These are phyloP conservation scores for Hemiscyllium ocellatum DNA, from an alignment of 2,113 vertebrate genomes.

Conservation along the genomic window DNA sequence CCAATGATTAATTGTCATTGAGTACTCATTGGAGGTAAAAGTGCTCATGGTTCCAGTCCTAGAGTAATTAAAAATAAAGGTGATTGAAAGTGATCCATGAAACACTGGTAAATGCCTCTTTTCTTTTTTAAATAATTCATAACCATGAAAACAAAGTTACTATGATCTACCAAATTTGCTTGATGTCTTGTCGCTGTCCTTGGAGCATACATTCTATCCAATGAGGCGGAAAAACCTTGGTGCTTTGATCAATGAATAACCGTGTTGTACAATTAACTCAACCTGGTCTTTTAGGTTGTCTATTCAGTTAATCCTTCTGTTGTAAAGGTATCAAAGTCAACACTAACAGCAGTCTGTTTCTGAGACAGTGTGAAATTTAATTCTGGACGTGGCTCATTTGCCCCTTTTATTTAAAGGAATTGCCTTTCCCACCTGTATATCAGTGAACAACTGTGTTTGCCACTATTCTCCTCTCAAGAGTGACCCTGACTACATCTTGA, in stretches of 20 bases:
- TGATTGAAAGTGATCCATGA: background rate
- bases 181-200: background rate
- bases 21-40: background rate
- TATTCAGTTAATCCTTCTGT: background rate
- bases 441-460: slow-evolving; percentile 96
- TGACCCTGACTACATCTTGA: slow-evolving; percentile 82
- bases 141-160: background rate
- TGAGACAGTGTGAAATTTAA: background rate
- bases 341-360: background rate
- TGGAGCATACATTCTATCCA: background rate
- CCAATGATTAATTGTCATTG: background rate
- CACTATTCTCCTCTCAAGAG: slow-evolving; percentile 97
- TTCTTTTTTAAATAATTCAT: background rate
- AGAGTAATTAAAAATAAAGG: background rate
- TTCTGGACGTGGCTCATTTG: slow-evolving; percentile 2
- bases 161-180: background rate
- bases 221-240: background rate
- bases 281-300: background rate
- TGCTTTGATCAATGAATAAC: background rate
- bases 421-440: slow-evolving; percentile 93
- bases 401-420: slow-evolving; percentile 62
- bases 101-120: background rate
- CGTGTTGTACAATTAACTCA: background rate
- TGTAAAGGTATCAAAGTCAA: background rate
- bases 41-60: background rate